Evolutionary conservation across 2,797 vertebrate genomes (phyloP), one percentile per base, ranked within the genome.

Genomic region (Chelon auratus): DNA sequence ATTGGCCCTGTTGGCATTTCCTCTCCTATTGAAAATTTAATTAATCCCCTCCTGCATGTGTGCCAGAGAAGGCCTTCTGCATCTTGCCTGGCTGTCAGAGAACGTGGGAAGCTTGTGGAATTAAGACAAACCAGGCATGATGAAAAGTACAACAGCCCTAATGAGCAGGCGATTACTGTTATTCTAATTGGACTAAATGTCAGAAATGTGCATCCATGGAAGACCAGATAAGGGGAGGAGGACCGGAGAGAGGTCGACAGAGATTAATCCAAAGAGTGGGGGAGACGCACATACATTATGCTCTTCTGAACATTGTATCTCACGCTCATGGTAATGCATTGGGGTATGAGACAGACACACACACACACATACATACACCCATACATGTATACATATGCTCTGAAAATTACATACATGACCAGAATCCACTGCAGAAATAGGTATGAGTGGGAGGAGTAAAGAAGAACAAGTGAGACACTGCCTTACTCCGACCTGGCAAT

Each of bases 241-340:
- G 37, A 58, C 45, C 39, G 47, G 69, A 76, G 61, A 77, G 54
- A 52, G 54, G 47, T 36, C 48, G 53, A 30, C 43, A 68, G 72
- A 60, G 57, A 82, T 62, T 54, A 64, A 52, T 24, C 71, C 62
- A 72, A 73, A 67, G 55, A n/a, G 57, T 59, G 40, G 8, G 64
- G 55, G 63, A 48, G 51, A 56, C 48, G 64, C 63, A 73, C 22
- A 62, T 36, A 81, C 65, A 47, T 57, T 62, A 74, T 65, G 62
- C 79, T 83, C 64, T 48, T 83, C 71, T 79, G 60, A 71, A 80
- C 81, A 79, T 30, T 61, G 47, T 54, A 69, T 81, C 79, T 62
- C 71, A 84, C 50, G 68, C 52, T 84, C 71, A 60, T 82, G 80
- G 66, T 63, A 63, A 83, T 76, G 56, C 62, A 76, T 61, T 24